These are phyloP conservation scores for Girardinichthys multiradiatus DNA, from an alignment of 2,113 vertebrate species.

Conservation along the genomic window DNA sequence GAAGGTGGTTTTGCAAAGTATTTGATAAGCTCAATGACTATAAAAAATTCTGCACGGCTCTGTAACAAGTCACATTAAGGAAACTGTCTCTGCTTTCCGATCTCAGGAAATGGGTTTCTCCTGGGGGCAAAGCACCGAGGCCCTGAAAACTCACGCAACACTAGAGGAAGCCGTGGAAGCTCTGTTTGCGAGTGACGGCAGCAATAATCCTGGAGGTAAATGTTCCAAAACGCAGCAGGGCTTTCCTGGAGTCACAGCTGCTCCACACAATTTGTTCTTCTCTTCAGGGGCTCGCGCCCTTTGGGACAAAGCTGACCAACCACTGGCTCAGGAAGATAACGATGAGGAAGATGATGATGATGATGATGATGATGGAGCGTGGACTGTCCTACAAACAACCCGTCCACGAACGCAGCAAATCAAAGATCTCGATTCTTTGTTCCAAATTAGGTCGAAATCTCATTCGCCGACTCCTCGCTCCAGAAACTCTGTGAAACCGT, in stretches of 20 bases:
- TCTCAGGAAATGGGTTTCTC: constrained; percentile 80
- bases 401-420: constrained; percentile 26
- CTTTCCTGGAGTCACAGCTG: neutral
- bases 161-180: constrained; percentile 74
- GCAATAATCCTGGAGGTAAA: constrained; percentile 11
- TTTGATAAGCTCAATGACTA: no score
- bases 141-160: constrained; percentile 68
- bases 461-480: constrained; percentile 19
- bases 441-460: constrained; percentile 7
- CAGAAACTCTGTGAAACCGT: constrained; percentile 36
- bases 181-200: constrained; percentile 51
- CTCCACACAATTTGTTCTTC: neutral
- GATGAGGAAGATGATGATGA: neutral
- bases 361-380: constrained; percentile 12
- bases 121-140: constrained; percentile 72
- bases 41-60: neutral
- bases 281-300: constrained; percentile 12
- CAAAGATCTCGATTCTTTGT: neutral
- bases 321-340: neutral
- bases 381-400: constrained; percentile 19
- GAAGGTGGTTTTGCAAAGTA: no score
- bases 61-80: neutral
- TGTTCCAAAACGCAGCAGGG: neutral
- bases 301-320: rapidly evolving
- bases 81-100: neutral